These are phyloP conservation scores for Ellobium chinense DNA, from an alignment of 2,888 invertebrate species.

Conservation along the genomic window DNA sequence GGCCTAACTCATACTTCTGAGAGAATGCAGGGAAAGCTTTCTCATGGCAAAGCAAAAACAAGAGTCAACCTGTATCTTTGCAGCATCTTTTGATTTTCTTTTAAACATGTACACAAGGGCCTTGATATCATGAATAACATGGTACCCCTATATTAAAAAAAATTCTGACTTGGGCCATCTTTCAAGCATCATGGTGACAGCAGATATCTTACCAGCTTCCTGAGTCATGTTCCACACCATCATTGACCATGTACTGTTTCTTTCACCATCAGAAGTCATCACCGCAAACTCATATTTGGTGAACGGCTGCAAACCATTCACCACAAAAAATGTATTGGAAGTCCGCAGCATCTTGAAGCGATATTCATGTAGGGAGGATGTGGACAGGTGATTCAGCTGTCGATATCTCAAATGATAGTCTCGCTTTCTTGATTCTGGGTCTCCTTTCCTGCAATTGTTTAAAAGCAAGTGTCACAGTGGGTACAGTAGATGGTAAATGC, in stretches of 20 bases:
- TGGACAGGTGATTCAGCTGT: slow-evolving; percentile 41
- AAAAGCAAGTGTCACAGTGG: too few species aligned
- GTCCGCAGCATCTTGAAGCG: slow-evolving; percentile 21
- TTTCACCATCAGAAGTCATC: slow-evolving; percentile 26
- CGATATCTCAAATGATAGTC: slow-evolving; percentile 42
- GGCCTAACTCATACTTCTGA: too few species aligned
- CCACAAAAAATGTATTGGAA: neutral
- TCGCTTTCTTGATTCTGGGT: neutral
- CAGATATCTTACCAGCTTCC: slow-evolving; percentile 42
- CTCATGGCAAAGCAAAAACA: too few species aligned
- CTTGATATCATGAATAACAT: too few species aligned
- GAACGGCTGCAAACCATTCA: slow-evolving; percentile 32
- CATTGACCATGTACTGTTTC: slow-evolving; percentile 45
- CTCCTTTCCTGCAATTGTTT: slow-evolving; percentile 26
- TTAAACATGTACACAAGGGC: too few species aligned
- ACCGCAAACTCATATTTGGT: slow-evolving; percentile 46
- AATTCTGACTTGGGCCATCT: too few species aligned
- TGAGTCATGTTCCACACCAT: slow-evolving; percentile 33
- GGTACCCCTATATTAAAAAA: too few species aligned
- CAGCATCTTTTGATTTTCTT: too few species aligned
- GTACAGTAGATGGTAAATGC: too few species aligned
- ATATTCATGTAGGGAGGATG: neutral
- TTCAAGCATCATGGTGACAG: too few species aligned
- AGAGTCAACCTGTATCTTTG: too few species aligned
- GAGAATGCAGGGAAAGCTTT: too few species aligned